Percentiles rank a stretch among this genome's conserved stretches.
Conservation (phyloP, 2,797 vertebrate species). For the Poeciliopsis turneri region DNA sequence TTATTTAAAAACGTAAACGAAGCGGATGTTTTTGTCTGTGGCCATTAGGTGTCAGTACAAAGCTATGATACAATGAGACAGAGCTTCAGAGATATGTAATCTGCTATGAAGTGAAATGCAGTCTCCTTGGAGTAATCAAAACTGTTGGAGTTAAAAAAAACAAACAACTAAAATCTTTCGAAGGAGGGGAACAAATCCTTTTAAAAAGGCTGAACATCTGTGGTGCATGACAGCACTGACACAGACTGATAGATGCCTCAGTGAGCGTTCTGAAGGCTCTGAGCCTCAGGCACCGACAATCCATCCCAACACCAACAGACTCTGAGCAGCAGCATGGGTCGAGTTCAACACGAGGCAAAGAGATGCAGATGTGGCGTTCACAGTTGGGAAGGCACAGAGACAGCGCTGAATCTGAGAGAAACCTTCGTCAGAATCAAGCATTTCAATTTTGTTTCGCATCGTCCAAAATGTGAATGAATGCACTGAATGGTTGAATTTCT, state of each 20-base stretch:
- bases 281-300: neutral
- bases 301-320: too few relatives aligned
- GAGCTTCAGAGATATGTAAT: neutral
- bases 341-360: neutral
- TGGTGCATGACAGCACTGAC: neutral
- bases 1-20: neutral
- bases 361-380: neutral
- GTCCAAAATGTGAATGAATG: neutral
- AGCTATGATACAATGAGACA: neutral
- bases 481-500: too few relatives aligned
- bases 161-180: too few relatives aligned
- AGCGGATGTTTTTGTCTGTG: neutral
- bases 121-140: neutral
- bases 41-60: neutral
- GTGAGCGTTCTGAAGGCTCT: neutral
- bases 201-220: neutral
- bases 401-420: too few relatives aligned
- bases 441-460: neutral
- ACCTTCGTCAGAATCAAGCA: neutral
- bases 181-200: neutral
- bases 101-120: neutral
- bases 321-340: neutral
- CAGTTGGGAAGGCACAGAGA: too few relatives aligned
- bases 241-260: neutral
- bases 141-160: neutral